A percentile compares a stretch with the other conserved stretches of the same genome.
Evolutionary conservation across 2,113 vertebrate species (phyloP).

Genomic region (Pavo muticus): DNA sequence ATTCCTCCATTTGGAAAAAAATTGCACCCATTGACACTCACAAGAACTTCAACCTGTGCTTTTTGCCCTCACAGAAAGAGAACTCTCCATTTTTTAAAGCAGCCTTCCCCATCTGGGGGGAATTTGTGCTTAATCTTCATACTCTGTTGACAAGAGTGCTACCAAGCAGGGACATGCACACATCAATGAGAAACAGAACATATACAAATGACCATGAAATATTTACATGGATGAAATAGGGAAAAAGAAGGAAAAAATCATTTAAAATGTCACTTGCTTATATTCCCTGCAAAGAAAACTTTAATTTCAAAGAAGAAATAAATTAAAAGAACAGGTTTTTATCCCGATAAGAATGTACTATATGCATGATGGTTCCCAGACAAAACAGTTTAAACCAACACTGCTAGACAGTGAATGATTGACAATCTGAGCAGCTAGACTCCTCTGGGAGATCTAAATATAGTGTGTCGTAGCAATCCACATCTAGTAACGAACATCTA

Average conservation of each 20-base stretch:
- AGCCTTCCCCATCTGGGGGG: not conserved
- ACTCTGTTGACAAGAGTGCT: not conserved
- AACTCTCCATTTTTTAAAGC: not conserved
- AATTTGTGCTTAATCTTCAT: not conserved
- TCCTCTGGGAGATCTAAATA: not conserved
- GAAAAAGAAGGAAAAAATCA: not conserved
- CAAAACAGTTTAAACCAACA: not conserved
- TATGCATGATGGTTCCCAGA: not conserved
- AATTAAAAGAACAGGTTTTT: not conserved
- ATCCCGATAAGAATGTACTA: not conserved
- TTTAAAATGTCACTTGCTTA: not conserved
- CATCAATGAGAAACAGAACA: not conserved
- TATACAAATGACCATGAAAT: not conserved
- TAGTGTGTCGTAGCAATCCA: not conserved
- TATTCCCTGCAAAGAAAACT: not conserved
- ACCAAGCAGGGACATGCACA: not conserved
- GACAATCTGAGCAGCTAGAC: not conserved
- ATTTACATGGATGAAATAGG: not conserved
- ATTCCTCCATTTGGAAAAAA: too few species aligned
- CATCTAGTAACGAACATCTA: not conserved
- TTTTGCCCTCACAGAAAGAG: not conserved
- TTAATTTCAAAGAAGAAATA: not conserved
- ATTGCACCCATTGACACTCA: not conserved
- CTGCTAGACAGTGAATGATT: not conserved
- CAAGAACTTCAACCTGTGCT: not conserved